phyloP scores from a whole-genome alignment of 2,113 vertebrate genomes.

The Holacanthus passer region DNA sequence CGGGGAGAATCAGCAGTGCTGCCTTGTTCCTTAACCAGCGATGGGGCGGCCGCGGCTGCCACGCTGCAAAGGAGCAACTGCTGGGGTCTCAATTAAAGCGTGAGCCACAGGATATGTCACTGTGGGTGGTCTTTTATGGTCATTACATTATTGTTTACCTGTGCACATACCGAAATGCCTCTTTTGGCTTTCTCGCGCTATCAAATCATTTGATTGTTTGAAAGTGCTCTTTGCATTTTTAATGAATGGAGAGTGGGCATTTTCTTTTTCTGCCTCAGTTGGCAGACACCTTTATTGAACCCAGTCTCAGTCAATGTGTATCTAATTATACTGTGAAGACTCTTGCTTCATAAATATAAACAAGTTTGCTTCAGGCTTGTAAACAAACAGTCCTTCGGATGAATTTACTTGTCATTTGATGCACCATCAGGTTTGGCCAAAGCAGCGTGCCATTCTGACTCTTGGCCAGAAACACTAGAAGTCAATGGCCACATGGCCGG shows the following conservation, averaged over 20 bases:
- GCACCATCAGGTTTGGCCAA: slow-evolving; percentile 21
- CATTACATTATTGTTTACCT: neutral
- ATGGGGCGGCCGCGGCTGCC: slow-evolving; percentile 36
- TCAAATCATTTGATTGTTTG: neutral
- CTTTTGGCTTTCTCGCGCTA: neutral
- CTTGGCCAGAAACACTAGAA: slow-evolving; percentile 41
- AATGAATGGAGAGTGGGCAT: neutral
- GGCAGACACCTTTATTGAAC: neutral
- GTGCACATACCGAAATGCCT: neutral
- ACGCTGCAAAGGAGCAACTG: slow-evolving; percentile 48
- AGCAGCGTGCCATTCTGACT: slow-evolving; percentile 16
- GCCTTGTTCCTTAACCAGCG: slow-evolving; percentile 41
- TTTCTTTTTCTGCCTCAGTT: neutral
- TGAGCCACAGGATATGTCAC: neutral
- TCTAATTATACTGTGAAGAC: neutral
- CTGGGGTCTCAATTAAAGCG: slow-evolving; percentile 7
- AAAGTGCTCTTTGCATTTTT: neutral
- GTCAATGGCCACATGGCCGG: slow-evolving; percentile 1
- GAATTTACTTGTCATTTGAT: slow-evolving; percentile 49
- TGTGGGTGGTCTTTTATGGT: neutral
- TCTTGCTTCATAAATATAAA: neutral
- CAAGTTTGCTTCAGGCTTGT: slow-evolving; percentile 30
- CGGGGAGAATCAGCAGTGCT: slow-evolving; percentile 45
- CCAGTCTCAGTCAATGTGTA: neutral
- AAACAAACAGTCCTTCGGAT: slow-evolving; percentile 44